phyloP scores from a whole-genome alignment of 2,888 invertebrate species.

The Xanthia icteritia region DNA sequence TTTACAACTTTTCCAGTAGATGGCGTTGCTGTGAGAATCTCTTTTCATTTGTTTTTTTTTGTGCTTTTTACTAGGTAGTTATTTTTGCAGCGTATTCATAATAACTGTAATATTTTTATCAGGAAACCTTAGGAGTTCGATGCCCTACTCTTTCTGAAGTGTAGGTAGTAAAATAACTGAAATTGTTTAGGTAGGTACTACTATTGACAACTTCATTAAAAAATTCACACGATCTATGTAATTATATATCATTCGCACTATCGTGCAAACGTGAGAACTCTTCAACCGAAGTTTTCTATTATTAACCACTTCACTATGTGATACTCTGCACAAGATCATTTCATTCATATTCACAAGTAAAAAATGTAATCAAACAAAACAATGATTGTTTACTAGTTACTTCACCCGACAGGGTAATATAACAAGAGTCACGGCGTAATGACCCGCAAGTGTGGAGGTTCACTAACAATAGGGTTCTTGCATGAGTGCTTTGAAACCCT shows the following conservation, averaged over 20 bases:
- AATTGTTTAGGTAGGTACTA: constrained; percentile 22
- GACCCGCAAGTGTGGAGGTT: constrained; percentile 63
- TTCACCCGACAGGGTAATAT: constrained; percentile 9
- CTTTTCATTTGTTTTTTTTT: background rate
- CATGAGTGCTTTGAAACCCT: constrained; percentile 68
- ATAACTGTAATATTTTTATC: constrained; percentile 3
- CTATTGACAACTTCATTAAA: constrained; percentile 1
- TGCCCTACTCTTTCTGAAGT: constrained; percentile 29
- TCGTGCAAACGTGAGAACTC: constrained; percentile 35
- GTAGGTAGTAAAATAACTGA: constrained; percentile 10
- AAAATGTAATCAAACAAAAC: constrained; percentile 48
- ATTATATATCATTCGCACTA: constrained; percentile 20
- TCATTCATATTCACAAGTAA: constrained; percentile 50
- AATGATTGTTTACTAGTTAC: constrained; percentile 42
- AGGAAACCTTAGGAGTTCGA: constrained; percentile 44
- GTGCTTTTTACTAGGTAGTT: background rate
- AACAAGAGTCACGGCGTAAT: constrained; percentile 58
- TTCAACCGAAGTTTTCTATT: constrained; percentile 31
- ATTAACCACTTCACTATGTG: constrained; percentile 7
- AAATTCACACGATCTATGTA: constrained; percentile 22
- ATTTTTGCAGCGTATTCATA: background rate
- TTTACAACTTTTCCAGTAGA: constrained; percentile 52
- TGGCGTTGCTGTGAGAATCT: constrained; percentile 51
- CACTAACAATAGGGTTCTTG: constrained; percentile 69
- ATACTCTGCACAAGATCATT: constrained; percentile 38